Evolutionary conservation across 2,888 invertebrate genomes (phyloP), one percentile per base, ranked within the genome.

Genomic region (Pyralis farinalis): DNA sequence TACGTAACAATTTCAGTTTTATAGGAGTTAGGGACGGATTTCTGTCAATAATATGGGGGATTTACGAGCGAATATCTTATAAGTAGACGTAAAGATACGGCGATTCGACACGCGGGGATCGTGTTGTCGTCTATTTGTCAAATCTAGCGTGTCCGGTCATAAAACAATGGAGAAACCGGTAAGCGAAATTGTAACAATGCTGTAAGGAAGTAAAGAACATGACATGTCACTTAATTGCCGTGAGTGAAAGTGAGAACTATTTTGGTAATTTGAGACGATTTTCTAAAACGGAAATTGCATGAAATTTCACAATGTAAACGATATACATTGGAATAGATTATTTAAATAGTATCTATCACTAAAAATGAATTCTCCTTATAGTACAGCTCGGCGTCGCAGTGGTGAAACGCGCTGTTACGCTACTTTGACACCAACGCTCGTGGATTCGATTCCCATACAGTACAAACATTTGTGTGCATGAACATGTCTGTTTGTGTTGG

Each of bases 1-100:
- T 56, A 54, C 58, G 59, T 60, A 59, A 69, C 75, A 70, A 71
- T 70, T 71, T 65, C 55, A 65, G 58, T 59, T 75, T 73, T 71
- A 74, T 70, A 62, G 57, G 57, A 61, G 53, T 56, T 43, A 61
- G 64, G 68, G 63, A 63, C 59, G 69, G 66, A 72, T 73, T 71
- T 67, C 59, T 67, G 71, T 66, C 71, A 69, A 73, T 75, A 71
- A 71, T 67, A 66, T 55, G 62, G n/a, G 55, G 55, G 58, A 66
- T 72, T 73, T 76, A 79, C 61, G 71, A 68, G 44, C 58, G 52
- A 61, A 66, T 66, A 58, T 53, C 46, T 56, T 65, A 62, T 62
- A 61, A 58, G 56, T 52, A 55, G 53, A 59, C 52, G 50, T 63
- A 63, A 63, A 61, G 58, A 61, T 67, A 70, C 55, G 56, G 52